These are phyloP conservation scores for Propithecus coquereli DNA, from an alignment of 2,113 vertebrate species.

Conservation along the genomic window DNA sequence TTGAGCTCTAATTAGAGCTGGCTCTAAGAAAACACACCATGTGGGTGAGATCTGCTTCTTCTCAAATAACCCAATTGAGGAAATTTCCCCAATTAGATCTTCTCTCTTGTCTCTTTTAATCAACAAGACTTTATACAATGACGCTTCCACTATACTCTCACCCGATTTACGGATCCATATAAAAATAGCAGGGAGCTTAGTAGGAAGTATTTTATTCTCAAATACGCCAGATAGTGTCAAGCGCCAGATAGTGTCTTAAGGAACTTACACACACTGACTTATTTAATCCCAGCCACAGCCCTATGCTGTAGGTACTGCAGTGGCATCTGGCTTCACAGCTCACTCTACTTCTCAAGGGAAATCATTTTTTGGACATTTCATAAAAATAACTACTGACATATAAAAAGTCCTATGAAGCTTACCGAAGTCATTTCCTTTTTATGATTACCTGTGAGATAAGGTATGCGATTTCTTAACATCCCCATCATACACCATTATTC, in stretches of 20 bases:
- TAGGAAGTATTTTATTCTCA: neutral
- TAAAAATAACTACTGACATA: neutral
- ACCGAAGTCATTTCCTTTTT: neutral
- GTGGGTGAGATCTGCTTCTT: neutral
- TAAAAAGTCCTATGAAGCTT: neutral
- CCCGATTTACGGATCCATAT: neutral
- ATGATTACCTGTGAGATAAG: neutral
- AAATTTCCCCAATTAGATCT: neutral
- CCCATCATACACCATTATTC: rapidly evolving
- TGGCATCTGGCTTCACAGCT: neutral
- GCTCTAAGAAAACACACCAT: neutral
- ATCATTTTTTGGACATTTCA: neutral
- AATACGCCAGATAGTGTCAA: neutral
- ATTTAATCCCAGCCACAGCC: neutral
- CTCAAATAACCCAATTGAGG: neutral
- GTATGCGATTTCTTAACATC: neutral
- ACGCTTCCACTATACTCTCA: neutral
- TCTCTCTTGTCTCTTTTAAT: neutral
- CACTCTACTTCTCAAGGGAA: neutral
- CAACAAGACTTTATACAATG: neutral
- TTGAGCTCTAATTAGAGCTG: neutral
- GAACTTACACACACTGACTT: neutral
- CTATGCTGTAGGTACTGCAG: neutral
- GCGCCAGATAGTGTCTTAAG: neutral
- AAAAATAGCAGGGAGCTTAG: neutral